Percentiles rank a stretch among this genome's conserved stretches.
These are phyloP conservation scores for Diarsia rubi DNA, from an alignment of 2,888 invertebrate species.

Conservation along the genomic window DNA sequence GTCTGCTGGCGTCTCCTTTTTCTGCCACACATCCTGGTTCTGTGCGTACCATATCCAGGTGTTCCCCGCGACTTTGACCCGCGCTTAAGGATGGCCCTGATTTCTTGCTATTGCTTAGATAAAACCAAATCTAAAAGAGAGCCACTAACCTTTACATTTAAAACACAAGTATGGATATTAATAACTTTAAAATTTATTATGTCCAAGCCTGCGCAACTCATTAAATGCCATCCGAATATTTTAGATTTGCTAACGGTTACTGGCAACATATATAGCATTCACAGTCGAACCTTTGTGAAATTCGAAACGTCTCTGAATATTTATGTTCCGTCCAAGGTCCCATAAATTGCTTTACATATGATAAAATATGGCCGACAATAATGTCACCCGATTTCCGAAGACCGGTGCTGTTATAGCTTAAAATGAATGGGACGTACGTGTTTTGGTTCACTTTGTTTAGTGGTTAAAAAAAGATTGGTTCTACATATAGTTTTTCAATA, in stretches of 20 bases:
- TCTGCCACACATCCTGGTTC: too few species aligned
- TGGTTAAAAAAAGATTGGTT: conserved; percentile 34
- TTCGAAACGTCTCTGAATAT: conserved; percentile 82
- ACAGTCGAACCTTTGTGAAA: conserved; percentile 80
- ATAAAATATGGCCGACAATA: conserved; percentile 70
- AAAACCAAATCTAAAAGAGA: background rate
- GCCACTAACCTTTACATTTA: conserved; percentile 25
- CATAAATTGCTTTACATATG: conserved; percentile 71
- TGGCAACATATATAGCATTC: conserved; percentile 79
- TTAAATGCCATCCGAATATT: conserved; percentile 83
- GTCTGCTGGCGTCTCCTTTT: too few species aligned
- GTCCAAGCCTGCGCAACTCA: conserved; percentile 73
- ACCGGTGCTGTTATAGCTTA: conserved; percentile 65
- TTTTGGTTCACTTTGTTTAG: conserved; percentile 32
- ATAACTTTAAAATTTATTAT: conserved; percentile 56
- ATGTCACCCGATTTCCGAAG: conserved; percentile 66
- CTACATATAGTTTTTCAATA: conserved; percentile 30
- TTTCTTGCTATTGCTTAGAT: background rate
- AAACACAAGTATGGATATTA: conserved; percentile 15
- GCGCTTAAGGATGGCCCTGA: too few species aligned
- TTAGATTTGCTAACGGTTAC: conserved; percentile 82
- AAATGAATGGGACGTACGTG: conserved; percentile 58
- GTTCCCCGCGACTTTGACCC: too few species aligned
- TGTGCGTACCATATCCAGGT: too few species aligned
- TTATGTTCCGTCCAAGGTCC: conserved; percentile 82